A percentile compares a stretch with the other conserved stretches of the same genome.
Conservation (phyloP, 2,113 vertebrate genomes). For the Oreochromis aureus region DNA sequence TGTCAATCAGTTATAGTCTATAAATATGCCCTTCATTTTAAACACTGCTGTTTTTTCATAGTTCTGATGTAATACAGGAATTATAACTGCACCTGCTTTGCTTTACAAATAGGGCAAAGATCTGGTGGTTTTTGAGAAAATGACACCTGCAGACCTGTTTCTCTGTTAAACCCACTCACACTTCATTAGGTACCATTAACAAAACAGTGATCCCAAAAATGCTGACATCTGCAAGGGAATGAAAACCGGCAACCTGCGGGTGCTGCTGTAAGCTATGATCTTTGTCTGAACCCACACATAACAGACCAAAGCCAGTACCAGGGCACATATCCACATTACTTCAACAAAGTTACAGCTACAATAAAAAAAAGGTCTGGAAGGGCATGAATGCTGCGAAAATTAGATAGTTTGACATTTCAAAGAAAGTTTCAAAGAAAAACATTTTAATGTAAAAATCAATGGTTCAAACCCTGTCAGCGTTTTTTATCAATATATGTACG, state of each 20-base stretch:
- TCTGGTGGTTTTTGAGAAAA: background rate
- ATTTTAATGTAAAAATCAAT: background rate
- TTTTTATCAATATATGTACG: background rate
- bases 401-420: background rate
- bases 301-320: background rate
- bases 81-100: background rate
- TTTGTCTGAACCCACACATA: background rate
- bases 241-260: background rate
- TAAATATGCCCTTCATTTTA: background rate
- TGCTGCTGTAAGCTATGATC: background rate
- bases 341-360: background rate
- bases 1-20: background rate
- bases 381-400: background rate
- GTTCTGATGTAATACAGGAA: background rate
- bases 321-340: background rate
- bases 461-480: accelerated
- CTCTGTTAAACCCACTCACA: background rate
- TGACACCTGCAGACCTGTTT: background rate
- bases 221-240: background rate
- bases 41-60: background rate
- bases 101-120: background rate
- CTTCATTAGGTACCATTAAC: background rate
- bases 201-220: background rate
- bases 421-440: background rate
- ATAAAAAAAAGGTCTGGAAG: background rate